Evolutionary conservation across 37 sponge, comb jelly and placozoan species (phyloP), one percentile per base, ranked within the genome.

Genomic region (Hormiphora californensis): DNA sequence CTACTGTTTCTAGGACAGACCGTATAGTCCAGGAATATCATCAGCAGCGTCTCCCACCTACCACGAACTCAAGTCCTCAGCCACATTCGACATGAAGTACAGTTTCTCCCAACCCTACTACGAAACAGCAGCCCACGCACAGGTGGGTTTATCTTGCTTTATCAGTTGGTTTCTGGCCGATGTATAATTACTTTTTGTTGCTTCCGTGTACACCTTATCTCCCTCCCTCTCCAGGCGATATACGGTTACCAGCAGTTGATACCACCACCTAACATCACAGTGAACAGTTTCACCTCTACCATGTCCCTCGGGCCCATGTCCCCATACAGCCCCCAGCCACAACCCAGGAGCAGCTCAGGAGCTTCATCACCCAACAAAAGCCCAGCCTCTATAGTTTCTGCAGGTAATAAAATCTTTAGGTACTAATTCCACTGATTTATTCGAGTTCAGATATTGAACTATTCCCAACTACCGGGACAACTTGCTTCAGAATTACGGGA

Each of bases 21-120:
- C 67, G 37, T 65, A 34, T 39, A 65, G 67, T 65, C 67, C 67
- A 17, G 67, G 67, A 32, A 38, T 65, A 19, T 65, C 67, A 21
- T 36, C 67, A 35, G 35, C 8, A 8, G 31, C 67, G 38, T 65
- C 67, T 25, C 67, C 67, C 36, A 65, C 67, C 28, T 65, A 65
- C 28, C 67, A 65, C 67, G 67, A 65, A 32, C 67, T 65, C 38
- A 65, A 65, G 36, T 28, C 30, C 61, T 57, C 61, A 5, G 31
- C 67, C 9, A n/a, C n/a, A n/a, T 65, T 65, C 17, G 67, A 65
- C 36, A 65, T 65, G 67, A 65, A 65, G 37, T 65, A 65, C 67
- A 65, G 38, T 2, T 65, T 65, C 36, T 36, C 67, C 28, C 67
- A 65, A 38, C 67, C 67, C 36, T 65, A 65, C 67, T 65, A 65